A percentile compares a stretch with the other conserved stretches of the same genome.
Evolutionary conservation across 2,888 invertebrate genomes (phyloP).

Genomic region (Anoplius nigerrimus): DNA sequence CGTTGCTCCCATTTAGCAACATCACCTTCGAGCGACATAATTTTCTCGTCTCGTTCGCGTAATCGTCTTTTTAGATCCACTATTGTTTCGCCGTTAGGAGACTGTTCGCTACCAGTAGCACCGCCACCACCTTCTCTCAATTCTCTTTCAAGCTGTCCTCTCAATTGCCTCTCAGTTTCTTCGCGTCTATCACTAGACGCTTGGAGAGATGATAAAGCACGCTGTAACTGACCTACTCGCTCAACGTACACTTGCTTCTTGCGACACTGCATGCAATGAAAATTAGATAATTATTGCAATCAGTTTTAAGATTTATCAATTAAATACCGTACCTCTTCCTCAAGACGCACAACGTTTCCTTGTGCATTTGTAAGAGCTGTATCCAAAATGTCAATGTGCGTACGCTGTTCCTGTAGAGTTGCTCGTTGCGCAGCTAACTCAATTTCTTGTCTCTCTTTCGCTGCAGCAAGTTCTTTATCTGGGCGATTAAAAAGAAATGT

Average conservation of each 20-base stretch:
- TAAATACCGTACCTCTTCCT: slow-evolving; percentile 84
- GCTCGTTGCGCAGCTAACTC: slow-evolving; percentile 92
- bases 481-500: slow-evolving; percentile 68
- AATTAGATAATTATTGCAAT: slow-evolving; percentile 1
- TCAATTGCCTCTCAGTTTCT: slow-evolving; percentile 88
- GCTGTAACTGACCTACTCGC: slow-evolving; percentile 88
- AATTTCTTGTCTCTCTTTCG: slow-evolving; percentile 94
- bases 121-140: slow-evolving; percentile 78
- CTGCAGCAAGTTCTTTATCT: slow-evolving; percentile 90
- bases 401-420: slow-evolving; percentile 92
- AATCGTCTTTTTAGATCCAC: slow-evolving; percentile 81
- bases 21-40: slow-evolving; percentile 86
- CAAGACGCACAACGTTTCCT: slow-evolving; percentile 89
- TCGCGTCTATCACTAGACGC: slow-evolving; percentile 90
- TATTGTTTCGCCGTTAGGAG: slow-evolving; percentile 77
- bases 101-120: slow-evolving; percentile 70
- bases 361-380: slow-evolving; percentile 94
- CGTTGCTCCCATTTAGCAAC: slow-evolving; percentile 91
- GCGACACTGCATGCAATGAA: slow-evolving; percentile 79
- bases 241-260: slow-evolving; percentile 91
- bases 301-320: not conserved
- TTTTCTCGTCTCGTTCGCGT: slow-evolving; percentile 83
- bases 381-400: slow-evolving; percentile 94
- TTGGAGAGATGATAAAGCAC: slow-evolving; percentile 87
- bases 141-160: slow-evolving; percentile 90